Base-by-base conservation (phyloP, 2,888 invertebrate species). In the Cabera pusaria region DNA sequence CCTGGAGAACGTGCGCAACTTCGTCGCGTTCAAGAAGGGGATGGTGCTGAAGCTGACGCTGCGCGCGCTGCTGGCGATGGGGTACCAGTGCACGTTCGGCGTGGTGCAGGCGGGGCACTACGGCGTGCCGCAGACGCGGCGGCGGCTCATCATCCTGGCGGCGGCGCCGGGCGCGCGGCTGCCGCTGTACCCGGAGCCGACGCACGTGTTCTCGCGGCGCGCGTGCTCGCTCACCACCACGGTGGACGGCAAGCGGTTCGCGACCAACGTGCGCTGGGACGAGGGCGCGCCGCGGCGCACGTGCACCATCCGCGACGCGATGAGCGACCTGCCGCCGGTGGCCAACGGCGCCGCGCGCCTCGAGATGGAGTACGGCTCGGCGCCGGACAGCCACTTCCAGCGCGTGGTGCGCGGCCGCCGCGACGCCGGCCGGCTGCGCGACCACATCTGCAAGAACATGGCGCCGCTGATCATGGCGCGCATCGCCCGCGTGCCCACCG, bases 401-500 rank as follows among this genome's bases (percentile, higher is more conserved):
- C 90, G 92, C 55, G 54, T 92, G 85, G 90, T 95, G 50, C 83
- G 95, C 40, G 90, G 91, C 17, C 83, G 85, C 40, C 90, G 91
- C 44, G 90, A 90, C 45, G 86, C 85, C 40, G 85, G 87, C 0
- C 77, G 91, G 39, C 67, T 94, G 17, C 78, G 91, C 4, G 96
- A 96, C 70, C 96, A 97, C 60, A 91, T 96, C 43, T 96, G 95
- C 67, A 96, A 96, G 69, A 94, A 95, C 59, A 95, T 96, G 95
- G 93, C 93, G 17, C 91, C 94, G 0, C 73, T 96, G 16, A 94
- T 96, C 1, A 94, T 93, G 71, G 94, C 94, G 0, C 90, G 96
- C 35, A 95, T 97, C 64, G 81, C 90, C 9, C 90, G 94, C 45
- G 92, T 97, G 37, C 96, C 96, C 0, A 91, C 92, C 0, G 86